phyloP scores from a whole-genome alignment of 1,140 invertebrate genomes.

The Lordiphosa collinella region DNA sequence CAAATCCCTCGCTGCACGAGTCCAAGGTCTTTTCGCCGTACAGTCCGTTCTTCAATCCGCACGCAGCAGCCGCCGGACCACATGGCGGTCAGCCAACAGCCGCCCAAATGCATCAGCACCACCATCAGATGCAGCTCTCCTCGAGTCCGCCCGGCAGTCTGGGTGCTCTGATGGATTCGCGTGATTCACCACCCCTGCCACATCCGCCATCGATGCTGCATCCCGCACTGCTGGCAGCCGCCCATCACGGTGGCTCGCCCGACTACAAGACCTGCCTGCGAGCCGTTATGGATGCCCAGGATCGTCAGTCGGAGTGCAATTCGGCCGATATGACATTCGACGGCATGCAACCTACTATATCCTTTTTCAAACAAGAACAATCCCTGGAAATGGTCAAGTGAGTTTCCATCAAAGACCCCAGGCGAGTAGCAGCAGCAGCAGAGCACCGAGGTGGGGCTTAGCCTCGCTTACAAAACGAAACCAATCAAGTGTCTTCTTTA shows the following conservation, averaged over 20 bases:
- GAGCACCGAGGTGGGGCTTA: conserved; percentile 1
- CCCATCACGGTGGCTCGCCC: conserved; percentile 87
- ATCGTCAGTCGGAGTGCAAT: conserved; percentile 92
- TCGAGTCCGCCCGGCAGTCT: conserved; percentile 81
- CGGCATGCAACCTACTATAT: conserved; percentile 95
- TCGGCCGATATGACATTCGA: conserved; percentile 92
- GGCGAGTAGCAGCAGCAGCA: conserved; percentile 13
- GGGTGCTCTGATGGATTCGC: conserved; percentile 84
- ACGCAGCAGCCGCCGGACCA: conserved; percentile 63
- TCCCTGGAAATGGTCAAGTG: conserved; percentile 70
- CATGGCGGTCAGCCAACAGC: conserved; percentile 79
- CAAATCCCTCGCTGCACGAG: conserved; percentile 96
- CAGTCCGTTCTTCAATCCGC: conserved; percentile 89
- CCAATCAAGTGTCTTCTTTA: conserved; percentile 79
- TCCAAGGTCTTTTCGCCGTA: conserved; percentile 95
- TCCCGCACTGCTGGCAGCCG: conserved; percentile 88
- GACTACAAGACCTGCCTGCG: conserved; percentile 86
- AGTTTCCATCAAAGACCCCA: conserved; percentile 50
- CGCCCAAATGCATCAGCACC: conserved; percentile 78
- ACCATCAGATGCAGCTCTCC: conserved; percentile 80
- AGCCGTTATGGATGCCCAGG: conserved; percentile 88
- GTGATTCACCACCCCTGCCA: conserved; percentile 89
- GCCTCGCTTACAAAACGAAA: conserved; percentile 71
- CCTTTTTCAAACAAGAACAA: conserved; percentile 86
- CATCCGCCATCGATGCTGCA: conserved; percentile 89